A percentile compares a stretch with the other conserved stretches of the same genome.
Evolutionary conservation across 1,140 invertebrate species (phyloP).

Genomic region (Drusus annulatus): DNA sequence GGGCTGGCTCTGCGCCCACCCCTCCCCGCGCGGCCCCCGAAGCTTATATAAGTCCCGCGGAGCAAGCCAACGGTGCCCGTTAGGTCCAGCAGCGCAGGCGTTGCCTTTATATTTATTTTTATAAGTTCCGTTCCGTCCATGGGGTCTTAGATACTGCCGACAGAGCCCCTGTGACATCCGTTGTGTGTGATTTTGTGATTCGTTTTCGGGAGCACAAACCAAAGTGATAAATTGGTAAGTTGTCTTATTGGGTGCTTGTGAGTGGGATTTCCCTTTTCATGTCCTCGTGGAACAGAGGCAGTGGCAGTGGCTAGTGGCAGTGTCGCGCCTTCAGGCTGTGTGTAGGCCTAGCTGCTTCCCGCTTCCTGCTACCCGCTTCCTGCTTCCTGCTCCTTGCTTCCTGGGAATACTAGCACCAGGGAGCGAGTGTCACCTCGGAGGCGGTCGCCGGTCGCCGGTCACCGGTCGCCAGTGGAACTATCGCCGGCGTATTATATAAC

Average conservation of each 20-base stretch:
- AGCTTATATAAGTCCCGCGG: slow-evolving; percentile 70
- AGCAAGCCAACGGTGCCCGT: slow-evolving; percentile 66
- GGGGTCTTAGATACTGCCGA: slow-evolving; percentile 55
- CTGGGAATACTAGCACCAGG: background rate
- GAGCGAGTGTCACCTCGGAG: background rate
- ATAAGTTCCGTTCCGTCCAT: slow-evolving; percentile 59
- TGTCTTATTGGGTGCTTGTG: slow-evolving; percentile 39
- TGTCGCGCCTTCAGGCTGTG: background rate
- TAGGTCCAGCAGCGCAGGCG: slow-evolving; percentile 69
- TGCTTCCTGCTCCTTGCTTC: no score
- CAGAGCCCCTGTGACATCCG: slow-evolving; percentile 50
- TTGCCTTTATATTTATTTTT: slow-evolving; percentile 64
- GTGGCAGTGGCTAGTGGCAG: slow-evolving; percentile 15
- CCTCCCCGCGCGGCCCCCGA: slow-evolving; percentile 65
- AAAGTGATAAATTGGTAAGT: slow-evolving; percentile 55
- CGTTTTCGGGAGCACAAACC: slow-evolving; percentile 47
- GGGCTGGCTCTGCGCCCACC: slow-evolving; percentile 62
- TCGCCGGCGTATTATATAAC: slow-evolving; percentile 11
- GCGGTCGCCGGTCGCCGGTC: no score
- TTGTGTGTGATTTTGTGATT: slow-evolving; percentile 41
- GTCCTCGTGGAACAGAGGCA: slow-evolving; percentile 16
- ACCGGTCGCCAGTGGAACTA: slow-evolving; percentile 36
- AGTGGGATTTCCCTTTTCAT: slow-evolving; percentile 28
- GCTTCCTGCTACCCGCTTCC: no score
- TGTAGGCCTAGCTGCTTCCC: no score